Conservation (phyloP, 35 echinoderm and acorn worm species). For the Ophioderma brevispina region DNA sequence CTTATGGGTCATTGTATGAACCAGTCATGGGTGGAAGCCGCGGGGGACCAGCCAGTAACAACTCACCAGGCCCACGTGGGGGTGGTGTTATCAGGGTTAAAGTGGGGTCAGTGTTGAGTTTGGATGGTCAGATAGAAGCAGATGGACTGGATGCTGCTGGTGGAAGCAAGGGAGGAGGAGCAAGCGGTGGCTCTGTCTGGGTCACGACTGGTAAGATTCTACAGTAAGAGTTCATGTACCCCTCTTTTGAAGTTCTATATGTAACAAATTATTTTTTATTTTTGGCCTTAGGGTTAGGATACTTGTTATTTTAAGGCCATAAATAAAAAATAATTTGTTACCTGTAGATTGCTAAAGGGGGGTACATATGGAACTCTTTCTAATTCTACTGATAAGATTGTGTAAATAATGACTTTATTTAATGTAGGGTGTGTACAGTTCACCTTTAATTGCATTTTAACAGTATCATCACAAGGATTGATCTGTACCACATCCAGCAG, state of each 20-base stretch:
- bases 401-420: background rate
- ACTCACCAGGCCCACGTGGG: constrained; percentile 67
- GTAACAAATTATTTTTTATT: no score
- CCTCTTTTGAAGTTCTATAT: no score
- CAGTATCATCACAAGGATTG: no score
- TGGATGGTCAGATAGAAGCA: constrained; percentile 75
- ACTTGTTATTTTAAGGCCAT: no score
- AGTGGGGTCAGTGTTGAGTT: constrained; percentile 69
- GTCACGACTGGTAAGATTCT: constrained; percentile 81
- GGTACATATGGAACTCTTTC: no score
- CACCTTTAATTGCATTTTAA: background rate
- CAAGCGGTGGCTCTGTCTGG: constrained; percentile 86
- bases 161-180: constrained; percentile 48
- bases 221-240: no score
- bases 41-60: constrained; percentile 34
- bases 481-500: no score
- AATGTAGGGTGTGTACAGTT: background rate
- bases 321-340: no score
- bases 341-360: no score
- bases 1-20: constrained; percentile 70
- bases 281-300: no score
- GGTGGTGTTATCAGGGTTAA: constrained; percentile 68
- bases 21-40: constrained; percentile 48
- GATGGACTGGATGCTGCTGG: constrained; percentile 39
- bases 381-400: no score